These are phyloP conservation scores for Papilio elwesi DNA, from an alignment of 2,888 invertebrate species.

Conservation along the genomic window DNA sequence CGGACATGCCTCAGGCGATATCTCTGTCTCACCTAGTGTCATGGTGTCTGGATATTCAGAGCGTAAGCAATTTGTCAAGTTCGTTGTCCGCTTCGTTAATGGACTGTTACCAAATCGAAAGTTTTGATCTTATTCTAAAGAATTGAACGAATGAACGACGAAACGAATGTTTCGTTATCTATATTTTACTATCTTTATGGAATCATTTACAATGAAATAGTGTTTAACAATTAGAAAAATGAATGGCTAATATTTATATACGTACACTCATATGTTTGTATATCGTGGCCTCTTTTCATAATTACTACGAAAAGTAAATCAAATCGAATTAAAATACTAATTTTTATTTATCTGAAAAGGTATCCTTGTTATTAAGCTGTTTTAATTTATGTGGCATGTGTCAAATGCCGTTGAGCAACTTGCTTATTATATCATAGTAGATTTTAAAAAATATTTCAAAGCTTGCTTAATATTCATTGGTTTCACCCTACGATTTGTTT, in stretches of 20 bases:
- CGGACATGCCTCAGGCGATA: conserved; percentile 73
- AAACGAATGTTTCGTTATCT: conserved; percentile 35
- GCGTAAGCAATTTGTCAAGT: conserved; percentile 82
- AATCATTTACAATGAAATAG: conserved; percentile 11
- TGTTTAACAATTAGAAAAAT: no score
- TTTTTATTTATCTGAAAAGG: neutral
- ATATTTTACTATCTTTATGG: conserved; percentile 47
- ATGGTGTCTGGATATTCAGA: conserved; percentile 81
- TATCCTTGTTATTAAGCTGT: neutral
- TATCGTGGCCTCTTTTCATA: no score
- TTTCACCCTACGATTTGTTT: conserved; percentile 77
- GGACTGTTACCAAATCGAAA: conserved; percentile 57
- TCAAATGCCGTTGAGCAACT: conserved; percentile 2
- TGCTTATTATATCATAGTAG: conserved; percentile 11
- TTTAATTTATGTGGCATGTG: neutral
- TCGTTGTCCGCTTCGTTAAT: conserved; percentile 76
- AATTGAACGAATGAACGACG: conserved; percentile 22
- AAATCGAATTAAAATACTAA: no score
- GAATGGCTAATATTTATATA: no score
- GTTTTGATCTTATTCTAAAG: conserved; percentile 36
- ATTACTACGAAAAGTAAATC: no score
- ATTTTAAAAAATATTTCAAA: conserved; percentile 71
- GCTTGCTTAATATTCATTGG: conserved; percentile 81
- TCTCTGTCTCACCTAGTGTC: conserved; percentile 66
- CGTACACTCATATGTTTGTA: no score